A percentile compares a stretch with the other conserved stretches of the same genome.
phyloP scores from a whole-genome alignment of 2,113 vertebrate species.

The Neolamprologus ventralis region DNA sequence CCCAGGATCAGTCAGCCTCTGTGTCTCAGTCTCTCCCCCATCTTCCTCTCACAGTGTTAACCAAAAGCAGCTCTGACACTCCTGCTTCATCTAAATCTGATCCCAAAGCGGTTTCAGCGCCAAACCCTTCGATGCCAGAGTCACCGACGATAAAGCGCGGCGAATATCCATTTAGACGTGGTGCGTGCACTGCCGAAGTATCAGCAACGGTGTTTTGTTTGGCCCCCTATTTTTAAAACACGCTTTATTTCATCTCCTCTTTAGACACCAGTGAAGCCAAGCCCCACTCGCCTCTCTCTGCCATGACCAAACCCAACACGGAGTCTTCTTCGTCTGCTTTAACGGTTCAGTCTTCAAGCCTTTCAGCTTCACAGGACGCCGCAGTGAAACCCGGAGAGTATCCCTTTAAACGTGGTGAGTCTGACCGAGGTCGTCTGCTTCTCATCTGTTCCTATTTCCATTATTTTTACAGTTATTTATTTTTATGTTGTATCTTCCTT shows the following conservation, averaged over 20 bases:
- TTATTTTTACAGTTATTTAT: background rate
- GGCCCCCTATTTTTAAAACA: background rate
- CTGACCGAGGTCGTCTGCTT: background rate
- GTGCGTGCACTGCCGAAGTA: background rate
- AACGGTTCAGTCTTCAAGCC: conserved; percentile 15
- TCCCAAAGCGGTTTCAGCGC: background rate
- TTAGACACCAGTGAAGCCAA: conserved; percentile 32
- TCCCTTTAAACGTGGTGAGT: conserved; percentile 59
- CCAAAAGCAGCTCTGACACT: conserved; percentile 44
- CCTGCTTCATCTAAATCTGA: conserved; percentile 9
- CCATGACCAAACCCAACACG: conserved; percentile 1
- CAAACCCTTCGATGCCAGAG: background rate
- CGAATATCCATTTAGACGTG: conserved; percentile 6
- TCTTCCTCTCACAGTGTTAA: conserved; percentile 75
- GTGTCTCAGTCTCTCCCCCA: conserved; percentile 66
- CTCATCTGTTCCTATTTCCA: background rate
- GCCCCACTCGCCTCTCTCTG: background rate
- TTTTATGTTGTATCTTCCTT: background rate
- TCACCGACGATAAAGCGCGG: background rate
- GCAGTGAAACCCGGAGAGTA: conserved; percentile 63
- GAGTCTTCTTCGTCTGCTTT: conserved; percentile 12
- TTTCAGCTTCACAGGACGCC: conserved; percentile 34
- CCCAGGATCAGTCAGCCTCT: conserved; percentile 64
- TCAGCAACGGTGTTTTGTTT: background rate
- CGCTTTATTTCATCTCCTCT: background rate